A percentile compares a stretch with the other conserved stretches of the same genome.
phyloP scores from a whole-genome alignment of 2,888 invertebrate species.

The Azorinus chamasolen region DNA sequence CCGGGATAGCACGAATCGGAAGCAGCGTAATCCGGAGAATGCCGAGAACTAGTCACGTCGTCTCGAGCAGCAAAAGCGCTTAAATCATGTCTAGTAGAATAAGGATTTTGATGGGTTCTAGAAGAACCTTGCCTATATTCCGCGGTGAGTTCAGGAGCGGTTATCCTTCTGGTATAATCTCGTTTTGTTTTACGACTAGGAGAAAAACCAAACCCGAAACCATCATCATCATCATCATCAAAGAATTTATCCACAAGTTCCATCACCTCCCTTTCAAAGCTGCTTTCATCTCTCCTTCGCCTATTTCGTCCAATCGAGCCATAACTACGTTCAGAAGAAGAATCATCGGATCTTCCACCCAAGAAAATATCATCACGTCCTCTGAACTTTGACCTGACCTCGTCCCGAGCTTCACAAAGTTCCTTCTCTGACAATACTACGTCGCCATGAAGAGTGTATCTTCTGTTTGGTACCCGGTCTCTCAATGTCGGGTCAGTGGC shows the following conservation, averaged over 20 bases:
- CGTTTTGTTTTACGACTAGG: not conserved
- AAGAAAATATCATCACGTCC: conserved; percentile 49
- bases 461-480: conserved; percentile 23
- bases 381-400: conserved; percentile 25
- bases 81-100: conserved; percentile 46
- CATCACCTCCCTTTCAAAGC: conserved; percentile 46
- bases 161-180: conserved; percentile 1
- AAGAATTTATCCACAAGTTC: conserved; percentile 51
- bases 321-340: not conserved
- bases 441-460: conserved; percentile 48
- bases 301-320: not conserved
- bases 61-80: conserved; percentile 32
- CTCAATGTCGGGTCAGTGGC: conserved; percentile 28
- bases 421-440: conserved; percentile 44
- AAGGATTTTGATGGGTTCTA: conserved; percentile 38
- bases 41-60: conserved; percentile 2
- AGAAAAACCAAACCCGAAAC: conserved; percentile 22
- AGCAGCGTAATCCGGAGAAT: conserved; percentile 28
- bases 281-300: conserved; percentile 9
- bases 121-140: not conserved
- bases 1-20: conserved; percentile 46
- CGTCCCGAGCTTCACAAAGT: conserved; percentile 39
- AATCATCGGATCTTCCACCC: conserved; percentile 3
- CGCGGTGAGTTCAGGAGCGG: not conserved
- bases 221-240: conserved; percentile 51